Evolutionary conservation across 37 sponge, comb jelly and placozoan species (phyloP).

Genomic region (Hexactinellida sp.): DNA sequence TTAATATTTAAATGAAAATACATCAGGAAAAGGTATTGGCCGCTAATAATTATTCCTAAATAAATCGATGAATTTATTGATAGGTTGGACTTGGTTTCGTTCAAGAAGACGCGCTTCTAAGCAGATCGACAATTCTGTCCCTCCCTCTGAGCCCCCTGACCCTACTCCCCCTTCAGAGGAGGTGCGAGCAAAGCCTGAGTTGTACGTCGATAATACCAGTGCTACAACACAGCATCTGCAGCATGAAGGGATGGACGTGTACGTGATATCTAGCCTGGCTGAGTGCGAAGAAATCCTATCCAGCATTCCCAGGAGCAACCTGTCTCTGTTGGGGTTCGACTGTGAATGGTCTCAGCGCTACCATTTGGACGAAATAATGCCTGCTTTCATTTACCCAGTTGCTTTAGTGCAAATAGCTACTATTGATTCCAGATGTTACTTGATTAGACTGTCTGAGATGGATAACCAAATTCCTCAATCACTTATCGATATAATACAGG

Average conservation of each 20-base stretch:
- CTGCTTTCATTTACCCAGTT: neutral
- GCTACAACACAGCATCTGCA: neutral
- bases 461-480: neutral
- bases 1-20: too few species aligned
- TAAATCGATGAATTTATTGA: too few species aligned
- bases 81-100: slow-evolving; percentile 1
- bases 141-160: neutral
- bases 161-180: neutral
- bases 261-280: neutral
- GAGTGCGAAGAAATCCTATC: neutral
- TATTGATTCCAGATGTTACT: slow-evolving; percentile 1
- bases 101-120: neutral
- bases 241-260: neutral
- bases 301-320: neutral
- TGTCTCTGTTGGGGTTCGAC: neutral
- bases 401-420: neutral
- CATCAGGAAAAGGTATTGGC: too few species aligned
- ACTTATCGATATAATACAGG: neutral
- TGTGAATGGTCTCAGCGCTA: slow-evolving; percentile 3
- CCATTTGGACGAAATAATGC: neutral
- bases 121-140: neutral
- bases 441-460: neutral
- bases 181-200: neutral
- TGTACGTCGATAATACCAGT: neutral
- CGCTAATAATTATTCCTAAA: too few species aligned